Conservation (phyloP, 2,888 invertebrate species). For the Acronicta leporina region DNA sequence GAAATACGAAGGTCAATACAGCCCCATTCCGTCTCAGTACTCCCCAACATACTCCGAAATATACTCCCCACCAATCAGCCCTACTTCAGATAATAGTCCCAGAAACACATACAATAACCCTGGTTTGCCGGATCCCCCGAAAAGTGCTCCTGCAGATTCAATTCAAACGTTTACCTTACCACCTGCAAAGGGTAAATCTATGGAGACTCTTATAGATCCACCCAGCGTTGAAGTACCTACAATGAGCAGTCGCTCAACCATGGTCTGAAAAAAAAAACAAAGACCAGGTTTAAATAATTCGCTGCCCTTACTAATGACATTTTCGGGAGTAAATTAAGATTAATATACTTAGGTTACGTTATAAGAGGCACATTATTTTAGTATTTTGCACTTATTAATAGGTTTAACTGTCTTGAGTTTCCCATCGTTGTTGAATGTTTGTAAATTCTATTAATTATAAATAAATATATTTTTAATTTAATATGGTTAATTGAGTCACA, state of each 20-base stretch:
- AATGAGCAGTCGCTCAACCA: conserved; percentile 83
- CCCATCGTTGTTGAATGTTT: conserved; percentile 77
- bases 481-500: no score
- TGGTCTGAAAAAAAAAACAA: conserved; percentile 72
- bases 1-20: conserved; percentile 79
- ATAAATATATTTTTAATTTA: conserved; percentile 59
- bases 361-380: conserved; percentile 55
- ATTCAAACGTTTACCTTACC: conserved; percentile 84
- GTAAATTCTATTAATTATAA: conserved; percentile 59
- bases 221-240: conserved; percentile 76
- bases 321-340: conserved; percentile 47
- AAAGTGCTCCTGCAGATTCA: conserved; percentile 79
- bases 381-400: conserved; percentile 63
- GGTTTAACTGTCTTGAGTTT: conserved; percentile 65
- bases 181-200: conserved; percentile 79
- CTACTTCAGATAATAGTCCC: conserved; percentile 81
- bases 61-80: conserved; percentile 85
- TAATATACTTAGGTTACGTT: conserved; percentile 23
- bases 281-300: conserved; percentile 37
- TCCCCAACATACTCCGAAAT: conserved; percentile 87
- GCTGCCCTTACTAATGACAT: conserved; percentile 71
- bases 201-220: conserved; percentile 84
- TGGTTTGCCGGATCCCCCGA: conserved; percentile 80
- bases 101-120: conserved; percentile 78
- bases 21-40: conserved; percentile 83